Evolutionary conservation across 30 jellyfish, hydroid and myxozoan genomes (phyloP).

Genomic region (Aurelia sp.): DNA sequence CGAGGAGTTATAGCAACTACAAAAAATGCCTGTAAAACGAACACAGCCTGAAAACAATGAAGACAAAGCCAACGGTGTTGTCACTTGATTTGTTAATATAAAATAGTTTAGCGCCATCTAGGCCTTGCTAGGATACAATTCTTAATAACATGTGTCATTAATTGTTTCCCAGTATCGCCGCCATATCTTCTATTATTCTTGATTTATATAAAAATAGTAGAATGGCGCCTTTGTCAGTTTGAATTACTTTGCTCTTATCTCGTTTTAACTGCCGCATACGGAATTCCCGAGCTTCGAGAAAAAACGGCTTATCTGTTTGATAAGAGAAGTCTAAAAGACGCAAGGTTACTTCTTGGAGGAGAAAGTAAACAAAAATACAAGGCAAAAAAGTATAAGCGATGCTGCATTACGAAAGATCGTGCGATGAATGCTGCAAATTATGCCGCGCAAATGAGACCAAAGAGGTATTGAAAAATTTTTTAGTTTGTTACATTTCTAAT

Average conservation of each 20-base stretch:
- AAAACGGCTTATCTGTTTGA: no score
- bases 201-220: conserved; percentile 24
- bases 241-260: not conserved
- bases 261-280: no score
- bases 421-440: conserved; percentile 16
- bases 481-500: no score
- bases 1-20: conserved; percentile 39
- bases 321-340: not conserved
- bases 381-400: not conserved
- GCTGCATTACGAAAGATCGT: not conserved
- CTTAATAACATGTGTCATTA: conserved; percentile 45
- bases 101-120: conserved; percentile 59
- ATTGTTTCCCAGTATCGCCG: conserved; percentile 33
- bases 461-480: no score
- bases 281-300: no score
- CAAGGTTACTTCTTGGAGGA: not conserved
- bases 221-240: conserved; percentile 31
- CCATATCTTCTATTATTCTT: conserved; percentile 37
- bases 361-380: not conserved
- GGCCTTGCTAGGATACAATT: conserved; percentile 49
- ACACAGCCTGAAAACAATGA: conserved; percentile 41
- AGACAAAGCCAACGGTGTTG: conserved; percentile 38
- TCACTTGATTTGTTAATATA: conserved; percentile 42
- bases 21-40: conserved; percentile 64
- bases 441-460: not conserved